A percentile compares a stretch with the other conserved stretches of the same genome.
phyloP scores from a whole-genome alignment of 2,888 invertebrate species.

The Tridacna gigas region DNA sequence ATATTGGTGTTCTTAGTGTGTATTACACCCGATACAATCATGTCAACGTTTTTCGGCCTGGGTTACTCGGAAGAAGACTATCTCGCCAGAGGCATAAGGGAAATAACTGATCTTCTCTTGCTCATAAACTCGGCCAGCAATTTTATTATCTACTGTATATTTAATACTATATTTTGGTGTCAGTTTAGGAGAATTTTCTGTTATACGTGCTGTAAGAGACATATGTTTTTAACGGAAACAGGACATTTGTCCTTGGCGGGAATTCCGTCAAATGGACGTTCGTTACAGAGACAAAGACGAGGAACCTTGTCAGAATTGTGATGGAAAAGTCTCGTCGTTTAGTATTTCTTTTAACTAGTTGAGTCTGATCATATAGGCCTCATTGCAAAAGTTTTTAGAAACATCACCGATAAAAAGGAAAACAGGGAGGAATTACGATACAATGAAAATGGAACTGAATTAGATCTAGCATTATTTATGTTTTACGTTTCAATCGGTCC shows the following conservation, averaged over 20 bases:
- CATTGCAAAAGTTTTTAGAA: neutral
- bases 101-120: conserved; percentile 83
- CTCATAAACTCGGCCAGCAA: conserved; percentile 83
- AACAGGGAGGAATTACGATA: neutral
- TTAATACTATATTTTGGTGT: conserved; percentile 83
- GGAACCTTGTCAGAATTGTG: conserved; percentile 11
- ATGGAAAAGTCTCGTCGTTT: neutral
- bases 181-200: conserved; percentile 74
- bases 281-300: neutral
- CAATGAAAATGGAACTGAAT: neutral
- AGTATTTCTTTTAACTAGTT: neutral
- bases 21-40: conserved; percentile 83
- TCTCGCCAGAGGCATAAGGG: conserved; percentile 81
- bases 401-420: neutral
- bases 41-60: conserved; percentile 82
- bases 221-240: conserved; percentile 16
- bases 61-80: conserved; percentile 83
- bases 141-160: conserved; percentile 83
- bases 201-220: conserved; percentile 40
- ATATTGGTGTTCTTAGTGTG: conserved; percentile 83
- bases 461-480: neutral
- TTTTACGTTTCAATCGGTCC: no score
- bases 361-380: neutral
- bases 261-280: neutral
- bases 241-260: conserved; percentile 27